A percentile compares a stretch with the other conserved stretches of the same genome.
phyloP scores from a whole-genome alignment of 23 tunicate genomes.

The Phallusia fumigata region DNA sequence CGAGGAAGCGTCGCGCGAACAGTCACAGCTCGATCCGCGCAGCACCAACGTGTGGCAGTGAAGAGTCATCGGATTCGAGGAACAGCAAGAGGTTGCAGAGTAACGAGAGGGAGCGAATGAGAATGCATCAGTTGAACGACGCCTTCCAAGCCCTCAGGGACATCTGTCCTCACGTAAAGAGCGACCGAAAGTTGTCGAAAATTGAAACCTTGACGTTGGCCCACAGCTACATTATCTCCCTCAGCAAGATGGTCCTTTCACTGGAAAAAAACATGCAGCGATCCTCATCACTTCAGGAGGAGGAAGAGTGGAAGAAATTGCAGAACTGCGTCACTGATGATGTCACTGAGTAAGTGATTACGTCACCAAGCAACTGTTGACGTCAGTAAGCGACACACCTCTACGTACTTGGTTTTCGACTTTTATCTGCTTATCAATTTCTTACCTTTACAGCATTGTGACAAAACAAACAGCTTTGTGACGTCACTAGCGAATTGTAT shows the following conservation, averaged over 20 bases:
- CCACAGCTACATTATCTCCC: slow-evolving; percentile 76
- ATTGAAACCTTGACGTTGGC: slow-evolving; percentile 82
- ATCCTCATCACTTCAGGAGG: background rate
- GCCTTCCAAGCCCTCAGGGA: slow-evolving; percentile 91
- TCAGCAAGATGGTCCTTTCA: slow-evolving; percentile 30
- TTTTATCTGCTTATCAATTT: too few relatives aligned
- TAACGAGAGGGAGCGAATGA: slow-evolving; percentile 75
- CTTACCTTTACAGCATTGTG: background rate
- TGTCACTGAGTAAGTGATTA: background rate
- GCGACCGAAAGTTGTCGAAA: slow-evolving; percentile 81
- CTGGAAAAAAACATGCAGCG: slow-evolving; percentile 4
- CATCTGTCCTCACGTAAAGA: slow-evolving; percentile 81
- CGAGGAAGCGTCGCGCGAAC: slow-evolving; percentile 56
- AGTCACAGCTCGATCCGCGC: slow-evolving; percentile 9
- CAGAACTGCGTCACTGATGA: background rate
- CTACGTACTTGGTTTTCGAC: too few relatives aligned
- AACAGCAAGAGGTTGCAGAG: slow-evolving; percentile 75
- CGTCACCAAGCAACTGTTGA: too few relatives aligned
- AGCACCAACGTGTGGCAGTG: slow-evolving; percentile 1
- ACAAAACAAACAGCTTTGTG: background rate
- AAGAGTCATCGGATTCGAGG: slow-evolving; percentile 32
- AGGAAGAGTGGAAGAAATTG: background rate
- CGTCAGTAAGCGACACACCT: too few relatives aligned
- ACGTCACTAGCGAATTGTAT: background rate
- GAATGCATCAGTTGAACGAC: slow-evolving; percentile 92